phyloP scores from a whole-genome alignment of 2,888 invertebrate genomes.

The Pristionchus arcanus region DNA sequence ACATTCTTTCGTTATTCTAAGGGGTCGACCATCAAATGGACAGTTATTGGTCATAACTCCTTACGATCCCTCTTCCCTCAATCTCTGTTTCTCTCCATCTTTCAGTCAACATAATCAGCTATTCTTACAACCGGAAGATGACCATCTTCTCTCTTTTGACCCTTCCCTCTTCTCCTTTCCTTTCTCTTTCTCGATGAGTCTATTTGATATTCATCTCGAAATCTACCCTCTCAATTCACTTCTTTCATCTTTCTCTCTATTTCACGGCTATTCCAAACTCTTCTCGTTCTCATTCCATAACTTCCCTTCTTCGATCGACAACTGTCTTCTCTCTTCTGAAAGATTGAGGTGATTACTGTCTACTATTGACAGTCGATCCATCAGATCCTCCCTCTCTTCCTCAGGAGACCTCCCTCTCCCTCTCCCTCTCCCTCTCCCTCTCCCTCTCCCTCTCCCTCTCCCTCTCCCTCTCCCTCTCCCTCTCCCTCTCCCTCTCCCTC shows the following conservation, averaged over 20 bases:
- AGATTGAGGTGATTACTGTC: neutral
- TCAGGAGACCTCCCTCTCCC: neutral
- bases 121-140: conserved; percentile 32
- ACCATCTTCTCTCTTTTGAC: conserved; percentile 32
- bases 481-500: neutral
- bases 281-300: conserved; percentile 11
- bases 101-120: conserved; percentile 29
- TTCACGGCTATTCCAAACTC: conserved; percentile 34
- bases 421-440: neutral
- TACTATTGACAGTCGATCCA: neutral
- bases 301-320: neutral
- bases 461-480: neutral
- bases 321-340: neutral
- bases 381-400: neutral
- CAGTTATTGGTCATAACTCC: neutral
- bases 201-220: conserved; percentile 33
- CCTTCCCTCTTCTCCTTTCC: neutral
- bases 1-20: too few relatives aligned
- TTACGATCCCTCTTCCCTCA: neutral
- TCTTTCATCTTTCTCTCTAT: conserved; percentile 25
- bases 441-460: neutral
- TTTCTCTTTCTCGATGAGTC: conserved; percentile 36
- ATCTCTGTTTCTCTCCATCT: neutral
- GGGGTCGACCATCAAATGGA: neutral
- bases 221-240: conserved; percentile 23